These are phyloP conservation scores for Cottoperca gobio DNA, from an alignment of 2,797 vertebrate species.

Conservation along the genomic window DNA sequence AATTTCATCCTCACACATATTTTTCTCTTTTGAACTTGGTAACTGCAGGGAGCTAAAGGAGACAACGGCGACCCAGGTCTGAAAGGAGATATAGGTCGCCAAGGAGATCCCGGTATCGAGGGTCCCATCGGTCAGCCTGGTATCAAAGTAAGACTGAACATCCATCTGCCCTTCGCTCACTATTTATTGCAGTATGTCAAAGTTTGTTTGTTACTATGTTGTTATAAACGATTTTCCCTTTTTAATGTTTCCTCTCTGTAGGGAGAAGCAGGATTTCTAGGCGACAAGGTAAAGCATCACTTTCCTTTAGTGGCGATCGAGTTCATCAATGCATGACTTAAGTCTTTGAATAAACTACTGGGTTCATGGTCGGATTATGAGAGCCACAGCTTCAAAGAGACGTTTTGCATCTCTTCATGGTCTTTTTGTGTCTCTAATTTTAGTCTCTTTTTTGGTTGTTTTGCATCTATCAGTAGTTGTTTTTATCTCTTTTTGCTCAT, in stretches of 20 bases:
- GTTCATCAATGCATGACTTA: background rate
- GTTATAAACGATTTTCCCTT: background rate
- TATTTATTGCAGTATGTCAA: background rate
- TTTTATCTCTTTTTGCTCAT: too few species aligned
- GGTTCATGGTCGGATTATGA: too few species aligned
- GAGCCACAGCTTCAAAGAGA: too few species aligned
- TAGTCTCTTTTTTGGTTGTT: too few species aligned
- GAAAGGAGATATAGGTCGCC: conserved; percentile 84
- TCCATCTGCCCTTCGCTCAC: background rate
- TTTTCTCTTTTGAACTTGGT: conserved; percentile 25
- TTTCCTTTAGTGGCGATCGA: conserved; percentile 12
- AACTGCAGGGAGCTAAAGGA: conserved; percentile 93
- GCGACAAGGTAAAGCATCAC: conserved; percentile 81
- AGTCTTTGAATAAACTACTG: background rate
- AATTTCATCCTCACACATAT: conserved; percentile 16
- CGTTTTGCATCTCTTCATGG: too few species aligned
- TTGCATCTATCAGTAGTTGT: too few species aligned
- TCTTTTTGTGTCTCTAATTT: too few species aligned
- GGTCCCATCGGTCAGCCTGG: conserved; percentile 88
- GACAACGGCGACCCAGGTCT: conserved; percentile 90
- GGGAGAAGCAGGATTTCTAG: conserved; percentile 81
- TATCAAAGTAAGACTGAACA: conserved; percentile 76
- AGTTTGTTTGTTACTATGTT: background rate
- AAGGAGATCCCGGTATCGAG: conserved; percentile 88
- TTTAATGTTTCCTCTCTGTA: conserved; percentile 60